Conservation (phyloP, 2,113 vertebrate species). For the Neoarius graeffei region DNA sequence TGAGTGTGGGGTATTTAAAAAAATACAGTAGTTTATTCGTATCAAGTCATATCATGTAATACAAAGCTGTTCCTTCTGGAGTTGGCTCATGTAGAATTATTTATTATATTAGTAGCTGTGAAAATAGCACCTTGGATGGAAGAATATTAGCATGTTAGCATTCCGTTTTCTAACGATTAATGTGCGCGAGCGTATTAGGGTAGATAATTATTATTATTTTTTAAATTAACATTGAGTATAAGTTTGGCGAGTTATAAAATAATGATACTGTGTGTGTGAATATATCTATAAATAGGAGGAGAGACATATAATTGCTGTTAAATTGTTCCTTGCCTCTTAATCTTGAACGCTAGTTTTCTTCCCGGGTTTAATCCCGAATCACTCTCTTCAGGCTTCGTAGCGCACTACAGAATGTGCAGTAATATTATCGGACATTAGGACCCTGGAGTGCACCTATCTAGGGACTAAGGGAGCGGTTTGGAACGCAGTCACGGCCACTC, state of each 20-base stretch:
- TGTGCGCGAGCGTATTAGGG: neutral
- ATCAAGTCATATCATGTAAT: neutral
- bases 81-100: neutral
- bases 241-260: neutral
- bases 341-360: neutral
- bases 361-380: neutral
- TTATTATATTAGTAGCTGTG: neutral
- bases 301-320: neutral
- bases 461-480: neutral
- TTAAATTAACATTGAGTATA: too few species aligned
- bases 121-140: neutral
- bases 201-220: neutral
- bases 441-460: neutral
- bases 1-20: constrained; percentile 58
- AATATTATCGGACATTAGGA: too few species aligned
- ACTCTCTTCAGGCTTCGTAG: neutral
- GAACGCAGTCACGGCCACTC: neutral
- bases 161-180: neutral
- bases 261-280: neutral
- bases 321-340: neutral
- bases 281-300: neutral
- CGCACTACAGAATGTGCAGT: neutral
- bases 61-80: neutral
- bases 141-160: constrained; percentile 23
- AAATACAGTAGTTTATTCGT: neutral